Evolutionary conservation across 2,888 invertebrate species (phyloP).

Genomic region (Sepiola atlantica): DNA sequence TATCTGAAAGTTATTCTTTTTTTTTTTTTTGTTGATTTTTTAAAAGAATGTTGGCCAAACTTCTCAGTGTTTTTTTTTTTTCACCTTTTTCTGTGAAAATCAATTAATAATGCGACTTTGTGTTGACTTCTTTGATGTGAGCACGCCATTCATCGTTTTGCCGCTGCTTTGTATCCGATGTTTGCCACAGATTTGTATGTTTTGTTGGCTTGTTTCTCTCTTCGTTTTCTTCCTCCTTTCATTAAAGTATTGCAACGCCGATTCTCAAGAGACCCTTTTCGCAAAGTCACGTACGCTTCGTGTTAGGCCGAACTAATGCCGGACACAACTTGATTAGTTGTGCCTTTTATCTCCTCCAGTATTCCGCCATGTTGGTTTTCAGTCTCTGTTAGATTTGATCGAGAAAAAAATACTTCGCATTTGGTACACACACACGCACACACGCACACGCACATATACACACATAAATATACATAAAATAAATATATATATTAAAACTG

Average conservation of each 20-base stretch:
- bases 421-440: neutral
- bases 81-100: neutral
- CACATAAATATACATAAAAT: neutral
- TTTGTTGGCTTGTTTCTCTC: no score
- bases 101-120: slow-evolving; percentile 12
- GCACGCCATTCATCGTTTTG: neutral
- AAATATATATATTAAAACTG: no score
- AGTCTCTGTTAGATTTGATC: neutral
- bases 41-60: neutral
- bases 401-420: neutral
- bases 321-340: neutral
- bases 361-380: neutral
- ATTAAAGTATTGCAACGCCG: neutral
- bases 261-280: neutral
- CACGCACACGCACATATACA: neutral
- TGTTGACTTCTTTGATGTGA: neutral
- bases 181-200: neutral
- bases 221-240: neutral
- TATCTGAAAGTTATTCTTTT: neutral
- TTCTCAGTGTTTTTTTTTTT: neutral
- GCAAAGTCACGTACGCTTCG: neutral
- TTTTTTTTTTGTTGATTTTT: no score
- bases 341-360: neutral
- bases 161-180: neutral
- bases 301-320: neutral